Evolutionary conservation across 2,888 invertebrate species (phyloP).

Genomic region (Plagodis dolabraria): DNA sequence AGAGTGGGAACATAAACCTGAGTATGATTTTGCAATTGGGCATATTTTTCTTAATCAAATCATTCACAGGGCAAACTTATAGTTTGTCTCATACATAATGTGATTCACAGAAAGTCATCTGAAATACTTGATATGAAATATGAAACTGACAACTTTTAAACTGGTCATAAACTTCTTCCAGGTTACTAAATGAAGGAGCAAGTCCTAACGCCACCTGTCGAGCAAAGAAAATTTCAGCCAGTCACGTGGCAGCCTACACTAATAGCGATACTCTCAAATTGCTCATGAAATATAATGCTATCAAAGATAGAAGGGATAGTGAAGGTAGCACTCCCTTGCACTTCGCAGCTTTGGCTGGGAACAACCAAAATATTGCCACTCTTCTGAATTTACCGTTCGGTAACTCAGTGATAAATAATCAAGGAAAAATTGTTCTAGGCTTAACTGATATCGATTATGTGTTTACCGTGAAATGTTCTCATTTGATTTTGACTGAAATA

Average conservation of each 20-base stretch:
- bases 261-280: slow-evolving; percentile 52
- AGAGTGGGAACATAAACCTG: no score
- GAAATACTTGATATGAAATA: no score
- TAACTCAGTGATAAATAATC: slow-evolving; percentile 46
- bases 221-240: slow-evolving; percentile 38
- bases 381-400: slow-evolving; percentile 47
- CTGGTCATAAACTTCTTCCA: slow-evolving; percentile 19
- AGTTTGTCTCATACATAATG: no score
- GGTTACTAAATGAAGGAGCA: slow-evolving; percentile 45
- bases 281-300: slow-evolving; percentile 53
- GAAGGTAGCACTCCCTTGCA: slow-evolving; percentile 67
- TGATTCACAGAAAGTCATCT: no score
- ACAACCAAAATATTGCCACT: slow-evolving; percentile 49
- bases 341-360: slow-evolving; percentile 62
- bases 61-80: no score
- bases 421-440: no score
- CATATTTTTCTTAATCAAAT: no score
- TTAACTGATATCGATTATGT: no score
- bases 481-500: slow-evolving; percentile 66
- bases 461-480: no score
- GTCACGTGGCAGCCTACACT: slow-evolving; percentile 61
- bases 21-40: no score
- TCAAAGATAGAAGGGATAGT: slow-evolving; percentile 50
- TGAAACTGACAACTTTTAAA: no score
- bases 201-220: slow-evolving; percentile 46